These are phyloP conservation scores for Aurelia sp. DNA, from an alignment of 30 jellyfish, hydroid and myxozoan genomes.

Conservation along the genomic window DNA sequence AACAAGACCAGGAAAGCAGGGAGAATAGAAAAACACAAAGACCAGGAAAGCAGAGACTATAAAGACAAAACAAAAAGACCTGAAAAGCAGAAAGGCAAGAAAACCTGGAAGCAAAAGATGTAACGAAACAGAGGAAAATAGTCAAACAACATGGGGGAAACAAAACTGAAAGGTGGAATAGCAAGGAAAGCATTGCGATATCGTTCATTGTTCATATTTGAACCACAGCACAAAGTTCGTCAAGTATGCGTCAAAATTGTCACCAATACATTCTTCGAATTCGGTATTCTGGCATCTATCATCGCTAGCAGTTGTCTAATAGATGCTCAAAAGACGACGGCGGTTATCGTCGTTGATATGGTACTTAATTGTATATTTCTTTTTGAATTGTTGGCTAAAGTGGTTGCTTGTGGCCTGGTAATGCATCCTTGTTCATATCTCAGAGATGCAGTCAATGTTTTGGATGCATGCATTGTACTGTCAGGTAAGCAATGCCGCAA, in stretches of 20 bases:
- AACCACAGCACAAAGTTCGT: slow-evolving; percentile 44
- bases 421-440: slow-evolving; percentile 65
- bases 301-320: slow-evolving; percentile 60
- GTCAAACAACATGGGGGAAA: too few relatives aligned
- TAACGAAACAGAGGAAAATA: too few relatives aligned
- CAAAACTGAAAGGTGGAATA: not conserved
- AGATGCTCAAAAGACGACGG: not conserved
- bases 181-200: slow-evolving; percentile 39
- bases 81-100: not conserved
- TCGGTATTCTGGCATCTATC: slow-evolving; percentile 16
- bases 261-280: slow-evolving; percentile 29
- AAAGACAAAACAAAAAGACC: not conserved
- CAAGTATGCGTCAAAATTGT: slow-evolving; percentile 30
- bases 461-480: slow-evolving; percentile 60
- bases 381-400: slow-evolving; percentile 63
- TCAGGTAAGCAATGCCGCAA: slow-evolving; percentile 8
- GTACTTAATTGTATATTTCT: slow-evolving; percentile 37
- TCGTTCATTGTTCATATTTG: slow-evolving; percentile 61
- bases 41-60: too few relatives aligned
- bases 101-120: not conserved
- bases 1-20: too few relatives aligned
- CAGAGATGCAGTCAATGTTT: slow-evolving; percentile 76
- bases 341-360: slow-evolving; percentile 10
- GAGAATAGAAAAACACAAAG: too few relatives aligned
- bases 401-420: slow-evolving; percentile 74